phyloP scores from a whole-genome alignment of 2,113 vertebrate species.

The Choloepus hoffmanni region DNA sequence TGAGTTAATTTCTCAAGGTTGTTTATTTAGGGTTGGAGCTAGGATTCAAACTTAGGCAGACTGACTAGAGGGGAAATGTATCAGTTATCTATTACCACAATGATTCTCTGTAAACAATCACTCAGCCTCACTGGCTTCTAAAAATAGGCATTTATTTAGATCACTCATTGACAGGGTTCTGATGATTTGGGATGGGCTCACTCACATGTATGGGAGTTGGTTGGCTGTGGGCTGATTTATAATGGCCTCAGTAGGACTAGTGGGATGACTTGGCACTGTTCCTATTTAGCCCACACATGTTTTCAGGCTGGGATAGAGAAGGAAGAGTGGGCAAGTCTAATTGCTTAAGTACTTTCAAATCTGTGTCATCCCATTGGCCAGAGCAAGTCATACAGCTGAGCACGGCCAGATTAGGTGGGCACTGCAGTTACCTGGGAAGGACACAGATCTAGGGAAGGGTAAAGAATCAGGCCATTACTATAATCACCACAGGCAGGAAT shows the following conservation, averaged over 20 bases:
- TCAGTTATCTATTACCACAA: not conserved
- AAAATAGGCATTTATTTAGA: not conserved
- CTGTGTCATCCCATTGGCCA: not conserved
- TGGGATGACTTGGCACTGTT: not conserved
- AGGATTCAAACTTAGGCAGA: not conserved
- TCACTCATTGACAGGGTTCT: not conserved
- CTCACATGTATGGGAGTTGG: not conserved
- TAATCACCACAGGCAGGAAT: not conserved
- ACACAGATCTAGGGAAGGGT: not conserved
- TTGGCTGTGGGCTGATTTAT: not conserved
- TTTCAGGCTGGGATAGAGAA: not conserved
- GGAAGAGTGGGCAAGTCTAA: not conserved
- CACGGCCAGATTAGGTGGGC: not conserved
- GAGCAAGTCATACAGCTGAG: not conserved
- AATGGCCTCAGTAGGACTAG: not conserved
- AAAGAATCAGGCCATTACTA: not conserved
- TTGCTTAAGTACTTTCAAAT: not conserved
- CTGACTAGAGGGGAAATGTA: not conserved
- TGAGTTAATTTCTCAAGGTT: not conserved
- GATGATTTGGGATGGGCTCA: not conserved
- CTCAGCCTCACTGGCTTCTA: not conserved
- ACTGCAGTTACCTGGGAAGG: not conserved
- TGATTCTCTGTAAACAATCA: not conserved
- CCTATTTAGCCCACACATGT: not conserved
- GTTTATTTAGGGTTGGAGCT: not conserved